Percentiles rank a stretch among this genome's conserved stretches.
Evolutionary conservation across 2,113 vertebrate genomes (phyloP).

Genomic region (Cyanoderma ruficeps): DNA sequence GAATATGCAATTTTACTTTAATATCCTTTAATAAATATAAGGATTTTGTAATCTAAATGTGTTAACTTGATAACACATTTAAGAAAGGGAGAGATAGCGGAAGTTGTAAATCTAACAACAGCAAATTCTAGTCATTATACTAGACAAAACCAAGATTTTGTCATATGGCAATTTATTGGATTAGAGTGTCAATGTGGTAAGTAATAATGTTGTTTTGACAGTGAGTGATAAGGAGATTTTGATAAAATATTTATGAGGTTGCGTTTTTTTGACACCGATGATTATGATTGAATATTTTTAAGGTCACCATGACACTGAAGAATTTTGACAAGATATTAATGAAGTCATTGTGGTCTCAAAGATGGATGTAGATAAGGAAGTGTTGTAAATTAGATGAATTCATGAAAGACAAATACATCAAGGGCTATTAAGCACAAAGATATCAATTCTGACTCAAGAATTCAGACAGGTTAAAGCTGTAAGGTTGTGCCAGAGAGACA

Average conservation of each 20-base stretch:
- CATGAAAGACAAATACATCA: slow-evolving; percentile 39
- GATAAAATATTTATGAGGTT: slow-evolving; percentile 5
- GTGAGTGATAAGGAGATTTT: slow-evolving; percentile 12
- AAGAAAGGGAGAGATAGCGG: neutral
- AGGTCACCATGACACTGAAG: slow-evolving; percentile 21
- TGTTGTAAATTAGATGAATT: slow-evolving; percentile 8
- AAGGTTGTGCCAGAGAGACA: neutral
- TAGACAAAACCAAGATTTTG: neutral
- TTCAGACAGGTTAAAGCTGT: slow-evolving; percentile 1
- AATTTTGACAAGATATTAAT: slow-evolving; percentile 32
- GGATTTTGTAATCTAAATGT: neutral
- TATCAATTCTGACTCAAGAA: neutral
- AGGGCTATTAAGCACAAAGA: slow-evolving; percentile 9
- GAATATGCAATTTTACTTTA: neutral
- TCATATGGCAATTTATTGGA: neutral
- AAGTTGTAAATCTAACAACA: neutral
- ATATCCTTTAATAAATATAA: neutral
- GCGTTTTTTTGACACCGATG: neutral
- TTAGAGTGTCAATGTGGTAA: neutral
- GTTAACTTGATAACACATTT: neutral
- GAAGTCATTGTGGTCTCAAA: neutral
- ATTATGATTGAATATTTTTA: slow-evolving; percentile 15
- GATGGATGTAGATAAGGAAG: slow-evolving; percentile 1
- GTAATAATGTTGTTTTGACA: slow-evolving; percentile 13
- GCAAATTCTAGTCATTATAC: neutral